Evolutionary conservation across 53 echinoderm and acorn worm genomes (phyloP), one percentile per base, ranked within the genome.

Genomic region (Patiria pectinifera): DNA sequence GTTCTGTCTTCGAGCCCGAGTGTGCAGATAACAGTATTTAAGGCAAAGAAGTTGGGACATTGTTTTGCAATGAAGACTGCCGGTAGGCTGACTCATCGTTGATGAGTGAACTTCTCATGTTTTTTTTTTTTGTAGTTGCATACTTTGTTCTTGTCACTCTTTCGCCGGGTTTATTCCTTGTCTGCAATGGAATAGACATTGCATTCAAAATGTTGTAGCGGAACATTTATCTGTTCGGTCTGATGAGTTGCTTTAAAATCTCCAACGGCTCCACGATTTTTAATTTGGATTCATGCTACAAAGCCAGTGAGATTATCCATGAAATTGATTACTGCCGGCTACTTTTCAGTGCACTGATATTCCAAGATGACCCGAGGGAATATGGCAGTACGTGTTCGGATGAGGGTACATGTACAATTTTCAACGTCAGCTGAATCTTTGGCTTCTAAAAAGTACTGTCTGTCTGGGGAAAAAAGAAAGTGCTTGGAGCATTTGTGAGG

Each of bases 291-390:
- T 84, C 66, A 6, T 63, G 62, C 84, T 26, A 84, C 84, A 24
- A 84, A 35, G 84, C 84, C 84, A 84, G 62, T 84, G 26, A 84
- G 84, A 84, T 84, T 84, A 84, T 84, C 84, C 43, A 60, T 58
- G 59, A 62, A 84, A 84, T 84, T 66, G 84, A 84, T 35, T 66
- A 62, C 62, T 15, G 13, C 66, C 24, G 66, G 66, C 43, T 12
- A 43, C 43, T 13, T 53, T n/a, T 59, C 83, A 43, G 24, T 66
- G 66, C 84, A 6, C 11, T 66, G 66, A 84, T 63, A 44, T 66
- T 23, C 84, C 21, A 18, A 63, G 62, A 62, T 84, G 66, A 26
- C 84, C 84, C 0, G 10, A 44, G 66, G 84, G 66, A 25, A 35
- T 35, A 35, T 45, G 3, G 13, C 14, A 80, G 84, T 53, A 84